These are phyloP conservation scores for Haemorhous mexicanus DNA, from an alignment of 2,113 vertebrate genomes.

Conservation along the genomic window DNA sequence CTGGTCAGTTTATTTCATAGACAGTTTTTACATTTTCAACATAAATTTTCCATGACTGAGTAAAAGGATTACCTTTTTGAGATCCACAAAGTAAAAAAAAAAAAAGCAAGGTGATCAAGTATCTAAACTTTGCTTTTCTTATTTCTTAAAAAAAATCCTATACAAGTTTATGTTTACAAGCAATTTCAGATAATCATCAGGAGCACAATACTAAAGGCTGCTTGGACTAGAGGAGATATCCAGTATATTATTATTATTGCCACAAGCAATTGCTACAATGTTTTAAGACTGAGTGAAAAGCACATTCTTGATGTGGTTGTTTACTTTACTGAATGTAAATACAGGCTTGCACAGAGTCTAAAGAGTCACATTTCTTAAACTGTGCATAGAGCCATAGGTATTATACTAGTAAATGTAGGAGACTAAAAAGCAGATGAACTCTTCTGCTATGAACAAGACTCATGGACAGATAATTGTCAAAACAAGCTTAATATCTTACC, in stretches of 20 bases:
- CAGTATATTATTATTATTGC: background rate
- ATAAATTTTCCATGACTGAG: background rate
- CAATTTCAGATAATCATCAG: background rate
- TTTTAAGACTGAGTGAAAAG: background rate
- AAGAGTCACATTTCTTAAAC: background rate
- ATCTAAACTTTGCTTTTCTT: background rate
- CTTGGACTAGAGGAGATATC: background rate
- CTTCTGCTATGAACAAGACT: background rate
- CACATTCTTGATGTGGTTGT: background rate
- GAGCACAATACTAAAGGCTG: background rate
- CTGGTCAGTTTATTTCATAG: background rate
- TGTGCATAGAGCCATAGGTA: background rate
- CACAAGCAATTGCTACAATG: background rate
- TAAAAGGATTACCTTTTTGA: background rate
- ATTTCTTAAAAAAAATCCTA: background rate
- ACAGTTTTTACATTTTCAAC: background rate
- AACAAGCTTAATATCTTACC: constrained; percentile 75
- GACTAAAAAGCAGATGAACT: background rate
- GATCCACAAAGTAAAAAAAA: background rate
- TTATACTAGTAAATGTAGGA: background rate
- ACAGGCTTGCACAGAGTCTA: background rate
- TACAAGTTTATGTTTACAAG: background rate
- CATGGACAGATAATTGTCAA: background rate
- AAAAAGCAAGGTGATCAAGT: background rate
- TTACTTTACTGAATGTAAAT: background rate